These are phyloP conservation scores for Ceratotherium simum DNA, from an alignment of 2,113 vertebrate species.

Conservation along the genomic window DNA sequence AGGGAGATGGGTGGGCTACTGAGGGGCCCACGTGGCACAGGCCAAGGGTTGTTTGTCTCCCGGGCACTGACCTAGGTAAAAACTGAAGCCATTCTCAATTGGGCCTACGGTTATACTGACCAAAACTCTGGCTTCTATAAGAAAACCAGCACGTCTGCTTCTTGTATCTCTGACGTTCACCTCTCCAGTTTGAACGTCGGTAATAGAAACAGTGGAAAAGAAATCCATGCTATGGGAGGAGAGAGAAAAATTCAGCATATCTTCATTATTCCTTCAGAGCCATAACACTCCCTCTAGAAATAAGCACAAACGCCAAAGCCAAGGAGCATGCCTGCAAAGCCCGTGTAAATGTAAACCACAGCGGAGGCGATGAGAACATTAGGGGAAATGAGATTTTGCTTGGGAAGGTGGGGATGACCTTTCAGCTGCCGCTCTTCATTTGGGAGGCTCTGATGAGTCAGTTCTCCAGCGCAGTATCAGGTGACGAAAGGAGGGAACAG, in stretches of 20 bases:
- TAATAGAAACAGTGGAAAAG: neutral
- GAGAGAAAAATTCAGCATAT: neutral
- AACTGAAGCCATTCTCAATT: neutral
- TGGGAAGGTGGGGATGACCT: constrained; percentile 47
- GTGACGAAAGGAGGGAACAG: neutral
- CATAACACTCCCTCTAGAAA: neutral
- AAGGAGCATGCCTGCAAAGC: neutral
- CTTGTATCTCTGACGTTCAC: neutral
- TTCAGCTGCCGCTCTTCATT: constrained; percentile 10
- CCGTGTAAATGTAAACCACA: neutral
- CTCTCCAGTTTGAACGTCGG: neutral
- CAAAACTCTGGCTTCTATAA: neutral
- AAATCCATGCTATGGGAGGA: neutral
- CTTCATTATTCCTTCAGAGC: neutral
- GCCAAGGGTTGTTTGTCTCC: neutral
- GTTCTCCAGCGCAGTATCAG: neutral
- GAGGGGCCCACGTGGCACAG: neutral
- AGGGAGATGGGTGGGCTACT: neutral
- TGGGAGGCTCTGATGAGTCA: constrained; percentile 52
- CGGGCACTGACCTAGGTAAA: neutral
- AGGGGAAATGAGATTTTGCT: constrained; percentile 20
- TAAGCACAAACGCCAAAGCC: neutral
- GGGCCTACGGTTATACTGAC: neutral
- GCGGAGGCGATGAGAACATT: neutral
- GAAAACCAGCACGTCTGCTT: neutral